Evolutionary conservation across 2,888 invertebrate species (phyloP).

Genomic region (Drosophila mimetica): DNA sequence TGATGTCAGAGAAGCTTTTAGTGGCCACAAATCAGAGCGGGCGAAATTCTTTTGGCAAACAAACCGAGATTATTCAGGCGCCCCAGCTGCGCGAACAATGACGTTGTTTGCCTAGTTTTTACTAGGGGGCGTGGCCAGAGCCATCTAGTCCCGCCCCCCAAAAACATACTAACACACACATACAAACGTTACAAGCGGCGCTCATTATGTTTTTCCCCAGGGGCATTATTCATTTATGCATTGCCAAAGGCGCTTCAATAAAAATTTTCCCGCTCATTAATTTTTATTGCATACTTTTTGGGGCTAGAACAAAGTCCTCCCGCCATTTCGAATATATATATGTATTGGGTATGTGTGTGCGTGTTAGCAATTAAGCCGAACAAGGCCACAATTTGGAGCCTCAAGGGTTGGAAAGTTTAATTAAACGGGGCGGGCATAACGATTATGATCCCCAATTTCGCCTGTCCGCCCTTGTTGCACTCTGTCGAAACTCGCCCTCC

Average conservation of each 20-base stretch:
- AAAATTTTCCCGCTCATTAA: conserved; percentile 70
- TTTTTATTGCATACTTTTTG: conserved; percentile 58
- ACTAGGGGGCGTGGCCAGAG: not conserved
- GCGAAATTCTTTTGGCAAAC: conserved; percentile 55
- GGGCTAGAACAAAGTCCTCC: conserved; percentile 29
- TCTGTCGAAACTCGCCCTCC: conserved; percentile 36
- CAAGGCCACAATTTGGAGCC: conserved; percentile 49
- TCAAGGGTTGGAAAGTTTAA: conserved; percentile 57
- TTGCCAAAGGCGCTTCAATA: conserved; percentile 60
- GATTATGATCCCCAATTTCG: conserved; percentile 41
- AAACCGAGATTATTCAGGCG: conserved; percentile 35
- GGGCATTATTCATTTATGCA: conserved; percentile 58
- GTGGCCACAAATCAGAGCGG: conserved; percentile 66
- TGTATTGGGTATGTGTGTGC: conserved; percentile 6
- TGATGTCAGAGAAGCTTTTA: conserved; percentile 73
- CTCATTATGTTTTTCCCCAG: conserved; percentile 31
- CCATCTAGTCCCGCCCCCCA: not conserved
- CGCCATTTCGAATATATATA: not conserved
- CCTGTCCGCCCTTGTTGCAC: conserved; percentile 25
- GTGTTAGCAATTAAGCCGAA: conserved; percentile 37
- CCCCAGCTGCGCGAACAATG: conserved; percentile 42
- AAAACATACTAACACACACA: conserved; percentile 12
- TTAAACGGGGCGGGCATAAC: conserved; percentile 54
- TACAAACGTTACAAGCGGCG: not conserved
- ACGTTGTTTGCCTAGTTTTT: conserved; percentile 33